Evolutionary conservation across 2,797 vertebrate species (phyloP).

Genomic region (Gymnopithys bicolor): DNA sequence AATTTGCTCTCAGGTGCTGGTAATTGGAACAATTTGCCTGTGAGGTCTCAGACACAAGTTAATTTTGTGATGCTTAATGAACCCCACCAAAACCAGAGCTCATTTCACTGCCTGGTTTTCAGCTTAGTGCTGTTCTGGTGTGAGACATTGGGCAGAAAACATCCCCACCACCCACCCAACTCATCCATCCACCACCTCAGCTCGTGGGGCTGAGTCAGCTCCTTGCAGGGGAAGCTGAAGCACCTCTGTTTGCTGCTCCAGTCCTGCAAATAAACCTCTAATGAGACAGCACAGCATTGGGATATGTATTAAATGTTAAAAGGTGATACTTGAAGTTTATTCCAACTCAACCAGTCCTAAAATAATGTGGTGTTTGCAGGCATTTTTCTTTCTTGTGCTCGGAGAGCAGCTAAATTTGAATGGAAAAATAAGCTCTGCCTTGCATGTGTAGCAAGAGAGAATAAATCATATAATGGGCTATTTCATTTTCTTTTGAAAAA

Average conservation of each 20-base stretch:
- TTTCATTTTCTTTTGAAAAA: constrained; percentile 42
- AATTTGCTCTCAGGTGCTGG: constrained; percentile 76
- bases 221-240: constrained; percentile 17
- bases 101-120: constrained; percentile 45
- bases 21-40: constrained; percentile 80
- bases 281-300: neutral
- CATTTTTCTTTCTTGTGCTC: neutral
- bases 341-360: neutral
- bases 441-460: neutral
- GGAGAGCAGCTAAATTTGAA: neutral
- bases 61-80: constrained; percentile 81
- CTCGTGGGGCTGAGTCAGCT: neutral
- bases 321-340: neutral
- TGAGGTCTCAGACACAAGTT: constrained; percentile 78
- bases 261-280: constrained; percentile 24
- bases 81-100: constrained; percentile 33
- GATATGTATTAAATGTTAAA: neutral
- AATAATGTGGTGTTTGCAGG: constrained; percentile 31
- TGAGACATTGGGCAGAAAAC: constrained; percentile 51
- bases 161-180: neutral
- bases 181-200: neutral
- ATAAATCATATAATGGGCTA: constrained; percentile 21
- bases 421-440: constrained; percentile 45
- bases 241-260: constrained; percentile 4
- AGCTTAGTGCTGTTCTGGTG: constrained; percentile 14